Base-by-base conservation (phyloP, 2,797 vertebrate genomes). In the Amblyopsis hoosieri region DNA sequence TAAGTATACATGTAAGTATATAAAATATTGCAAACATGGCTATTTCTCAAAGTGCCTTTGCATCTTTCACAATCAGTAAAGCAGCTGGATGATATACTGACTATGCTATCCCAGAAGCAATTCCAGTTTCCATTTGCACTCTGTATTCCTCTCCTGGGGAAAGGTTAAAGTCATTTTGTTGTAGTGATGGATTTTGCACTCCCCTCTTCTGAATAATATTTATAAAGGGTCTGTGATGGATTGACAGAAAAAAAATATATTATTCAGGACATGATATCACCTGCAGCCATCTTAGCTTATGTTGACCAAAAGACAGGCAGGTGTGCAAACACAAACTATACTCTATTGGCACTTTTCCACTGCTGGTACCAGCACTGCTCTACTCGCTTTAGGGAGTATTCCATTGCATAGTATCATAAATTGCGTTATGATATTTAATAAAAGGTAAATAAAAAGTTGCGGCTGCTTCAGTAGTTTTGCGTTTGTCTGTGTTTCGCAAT, bases 81-180 rank as follows among this genome's bases (percentile, higher is more conserved):
- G 31, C 7, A 31, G 31, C 52, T 31, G 23, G 23, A 15, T 54
- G 47, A 60, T 8, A 9, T 51, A 31, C 1, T 10, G 52, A 37
- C 59, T 57, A 23, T 45, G 55, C 45, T n/a, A 14, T 64, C 69
- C 70, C 76, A 60, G 50, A 84, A 67, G 72, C 81, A 71, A 75
- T 80, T 82, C 46, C 59, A 62, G 17, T 72, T 79, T 74, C 75
- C 62, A 65, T 83, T 67, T 75, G 63, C 61, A 56, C 12, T 52
- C 68, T 45, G 13, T 49, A 46, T 60, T 19, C 29, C 55, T 55
- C 29, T 47, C 50, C 57, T 64, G 1, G 0, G 37, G 1, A 0
- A 12, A 52, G 55, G 52, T 31, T 13, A 64, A 76, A 1, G 37
- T 81, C 62, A 76, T 56, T 65, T 64, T 72, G 71, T 72, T 63